A percentile compares a stretch with the other conserved stretches of the same genome.
Conservation (phyloP, 2,888 invertebrate genomes). For the Oscheius myriophilus region DNA sequence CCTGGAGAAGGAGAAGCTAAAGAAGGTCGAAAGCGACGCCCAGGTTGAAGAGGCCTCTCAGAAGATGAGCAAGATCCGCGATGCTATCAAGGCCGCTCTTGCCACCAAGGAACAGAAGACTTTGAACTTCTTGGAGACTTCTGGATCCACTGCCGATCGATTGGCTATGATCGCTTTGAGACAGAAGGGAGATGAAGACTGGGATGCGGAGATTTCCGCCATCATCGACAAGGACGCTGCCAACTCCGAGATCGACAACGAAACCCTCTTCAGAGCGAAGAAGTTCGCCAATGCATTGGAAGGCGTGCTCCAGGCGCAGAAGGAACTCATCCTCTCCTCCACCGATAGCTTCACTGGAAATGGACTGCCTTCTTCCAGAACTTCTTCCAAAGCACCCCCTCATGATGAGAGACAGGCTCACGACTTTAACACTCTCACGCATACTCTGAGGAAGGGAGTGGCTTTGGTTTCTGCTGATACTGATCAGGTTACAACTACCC, state of each 20-base stretch:
- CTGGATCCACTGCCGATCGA: neutral
- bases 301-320: conserved; percentile 24
- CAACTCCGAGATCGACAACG: conserved; percentile 23
- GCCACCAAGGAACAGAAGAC: conserved; percentile 29
- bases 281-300: conserved; percentile 30
- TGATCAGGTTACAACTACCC: too few species aligned
- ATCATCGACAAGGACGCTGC: neutral
- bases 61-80: conserved; percentile 26
- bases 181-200: conserved; percentile 13
- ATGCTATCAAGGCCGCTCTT: conserved; percentile 27
- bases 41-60: conserved; percentile 21
- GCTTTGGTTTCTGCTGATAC: too few species aligned
- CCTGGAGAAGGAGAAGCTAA: conserved; percentile 26
- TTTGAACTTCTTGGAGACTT: conserved; percentile 25
- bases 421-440: conserved; percentile 19
- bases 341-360: conserved; percentile 7
- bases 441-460: conserved; percentile 4
- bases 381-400: neutral
- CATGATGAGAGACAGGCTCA: conserved; percentile 15
- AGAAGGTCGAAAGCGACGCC: conserved; percentile 12
- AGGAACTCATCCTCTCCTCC: conserved; percentile 27
- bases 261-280: conserved; percentile 31
- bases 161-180: neutral
- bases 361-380: conserved; percentile 8
- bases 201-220: conserved; percentile 10